Evolutionary conservation across 2,113 vertebrate species (phyloP).

Genomic region (Todiramphus saurophagus): DNA sequence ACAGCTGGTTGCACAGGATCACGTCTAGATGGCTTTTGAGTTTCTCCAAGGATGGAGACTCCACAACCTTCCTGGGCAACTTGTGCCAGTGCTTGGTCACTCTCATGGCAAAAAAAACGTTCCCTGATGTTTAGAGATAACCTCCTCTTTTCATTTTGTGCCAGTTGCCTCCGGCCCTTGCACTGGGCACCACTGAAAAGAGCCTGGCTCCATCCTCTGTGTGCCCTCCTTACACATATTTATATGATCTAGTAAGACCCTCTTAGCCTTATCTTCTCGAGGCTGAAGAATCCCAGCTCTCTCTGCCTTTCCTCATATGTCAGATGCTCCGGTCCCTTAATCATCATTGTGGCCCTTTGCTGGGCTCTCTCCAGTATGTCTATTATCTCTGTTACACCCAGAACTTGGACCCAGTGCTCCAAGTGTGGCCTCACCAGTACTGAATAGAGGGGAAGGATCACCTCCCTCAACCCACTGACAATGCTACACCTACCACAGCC

Average conservation of each 20-base stretch:
- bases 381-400: neutral
- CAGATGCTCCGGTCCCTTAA: neutral
- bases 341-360: neutral
- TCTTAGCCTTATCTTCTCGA: neutral
- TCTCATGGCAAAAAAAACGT: neutral
- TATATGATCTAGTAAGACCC: neutral
- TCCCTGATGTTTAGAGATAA: neutral
- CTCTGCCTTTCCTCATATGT: neutral
- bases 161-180: neutral
- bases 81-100: neutral
- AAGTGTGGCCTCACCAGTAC: neutral
- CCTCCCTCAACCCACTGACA: neutral
- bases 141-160: neutral
- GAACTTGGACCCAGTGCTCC: neutral
- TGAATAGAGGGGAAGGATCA: neutral
- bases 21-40: neutral
- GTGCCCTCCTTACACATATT: neutral
- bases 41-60: neutral
- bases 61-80: neutral
- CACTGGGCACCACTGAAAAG: neutral
- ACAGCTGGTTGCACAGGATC: neutral
- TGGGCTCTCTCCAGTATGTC: neutral
- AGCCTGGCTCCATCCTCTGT: neutral
- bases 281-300: neutral
- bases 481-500: fast-evolving